Evolutionary conservation across 64 coral and sea anemone species (phyloP).

Genomic region (Montipora sp.): DNA sequence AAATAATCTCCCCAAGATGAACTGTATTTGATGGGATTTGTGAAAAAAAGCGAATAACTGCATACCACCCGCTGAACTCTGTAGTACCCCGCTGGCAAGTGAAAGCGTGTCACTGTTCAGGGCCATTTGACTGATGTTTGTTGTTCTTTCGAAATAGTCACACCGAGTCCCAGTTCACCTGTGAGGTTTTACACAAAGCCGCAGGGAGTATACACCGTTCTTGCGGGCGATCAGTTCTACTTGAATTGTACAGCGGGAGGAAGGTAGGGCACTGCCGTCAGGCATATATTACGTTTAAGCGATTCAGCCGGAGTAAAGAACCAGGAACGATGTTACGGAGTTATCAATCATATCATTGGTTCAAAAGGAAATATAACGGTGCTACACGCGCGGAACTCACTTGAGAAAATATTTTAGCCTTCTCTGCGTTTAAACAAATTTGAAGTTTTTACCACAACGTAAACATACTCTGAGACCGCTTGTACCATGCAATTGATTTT

Average conservation of each 20-base stretch:
- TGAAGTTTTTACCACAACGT: no score
- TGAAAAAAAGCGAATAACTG: no score
- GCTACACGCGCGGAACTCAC: no score
- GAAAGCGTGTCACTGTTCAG: neutral
- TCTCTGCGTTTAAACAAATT: no score
- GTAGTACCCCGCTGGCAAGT: neutral
- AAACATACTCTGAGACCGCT: no score
- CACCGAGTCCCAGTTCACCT: neutral
- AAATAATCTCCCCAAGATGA: neutral
- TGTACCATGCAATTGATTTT: no score
- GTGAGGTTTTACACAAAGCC: neutral
- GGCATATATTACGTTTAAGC: neutral
- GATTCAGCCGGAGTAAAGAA: neutral
- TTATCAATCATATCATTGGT: no score
- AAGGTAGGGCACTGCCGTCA: neutral
- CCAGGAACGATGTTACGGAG: no score
- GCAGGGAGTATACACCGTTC: neutral
- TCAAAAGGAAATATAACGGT: no score
- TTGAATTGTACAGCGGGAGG: neutral
- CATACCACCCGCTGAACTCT: no score
- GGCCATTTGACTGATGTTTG: neutral
- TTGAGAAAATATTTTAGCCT: no score
- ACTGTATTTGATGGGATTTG: neutral
- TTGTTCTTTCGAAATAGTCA: neutral
- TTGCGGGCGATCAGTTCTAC: neutral